Conservation (phyloP, 92 coral and sea anemone genomes). For the Epizoanthus scotinus region DNA sequence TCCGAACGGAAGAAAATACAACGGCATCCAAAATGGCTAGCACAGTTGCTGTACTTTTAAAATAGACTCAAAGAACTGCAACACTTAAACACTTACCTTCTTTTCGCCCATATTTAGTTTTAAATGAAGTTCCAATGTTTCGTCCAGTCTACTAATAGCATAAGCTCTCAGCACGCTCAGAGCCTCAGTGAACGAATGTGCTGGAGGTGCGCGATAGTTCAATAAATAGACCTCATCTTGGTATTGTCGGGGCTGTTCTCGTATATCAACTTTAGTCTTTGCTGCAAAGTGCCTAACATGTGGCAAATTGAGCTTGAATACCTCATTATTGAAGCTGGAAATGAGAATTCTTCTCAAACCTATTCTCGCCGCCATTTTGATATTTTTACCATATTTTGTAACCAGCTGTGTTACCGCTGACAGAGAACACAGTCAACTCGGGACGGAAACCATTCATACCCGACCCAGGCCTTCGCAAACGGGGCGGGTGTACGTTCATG, state of each 20-base stretch:
- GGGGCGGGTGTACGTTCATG: too few relatives aligned
- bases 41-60: too few relatives aligned
- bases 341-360: neutral
- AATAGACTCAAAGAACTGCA: too few relatives aligned
- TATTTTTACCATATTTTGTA: neutral
- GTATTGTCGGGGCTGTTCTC: slow-evolving; percentile 51
- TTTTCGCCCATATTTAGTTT: slow-evolving; percentile 86
- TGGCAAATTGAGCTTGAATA: slow-evolving; percentile 18
- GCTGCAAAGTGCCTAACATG: slow-evolving; percentile 52
- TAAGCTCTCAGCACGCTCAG: slow-evolving; percentile 74
- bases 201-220: slow-evolving; percentile 77
- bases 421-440: neutral
- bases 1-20: too few relatives aligned
- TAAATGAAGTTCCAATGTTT: slow-evolving; percentile 84
- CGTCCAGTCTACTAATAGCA: slow-evolving; percentile 65
- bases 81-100: slow-evolving; percentile 41
- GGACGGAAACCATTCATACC: too few relatives aligned
- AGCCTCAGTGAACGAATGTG: slow-evolving; percentile 73
- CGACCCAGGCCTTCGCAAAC: too few relatives aligned
- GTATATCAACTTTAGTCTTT: slow-evolving; percentile 39
- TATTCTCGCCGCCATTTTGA: slow-evolving; percentile 29
- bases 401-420: slow-evolving; percentile 18
- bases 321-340: neutral
- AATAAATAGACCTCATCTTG: slow-evolving; percentile 81
- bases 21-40: too few relatives aligned